Base-by-base conservation (phyloP, 1,140 invertebrate species). In the Hylaeus anthracinus region DNA sequence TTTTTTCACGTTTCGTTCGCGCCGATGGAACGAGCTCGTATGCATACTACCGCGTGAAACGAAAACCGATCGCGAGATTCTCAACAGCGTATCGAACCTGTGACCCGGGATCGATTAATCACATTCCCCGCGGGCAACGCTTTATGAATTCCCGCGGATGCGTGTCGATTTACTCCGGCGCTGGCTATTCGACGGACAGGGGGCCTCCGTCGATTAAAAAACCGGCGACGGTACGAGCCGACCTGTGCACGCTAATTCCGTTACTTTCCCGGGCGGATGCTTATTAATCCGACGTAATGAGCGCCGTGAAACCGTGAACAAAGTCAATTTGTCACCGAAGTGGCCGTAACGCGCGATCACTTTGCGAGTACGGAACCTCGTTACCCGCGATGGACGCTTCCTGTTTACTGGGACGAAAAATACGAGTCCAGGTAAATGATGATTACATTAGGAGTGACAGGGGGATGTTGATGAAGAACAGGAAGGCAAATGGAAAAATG, bases 71-170 rank as follows among this genome's bases (percentile, higher is more conserved):
- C 81, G 70, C 72, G 76, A 37, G 81, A 85, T 76, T 80, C 81
- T 86, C 72, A 73, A 76, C 75, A 80, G 70, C 80, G 75, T 79
- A 73, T 73, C 81, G 81, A 86, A 83, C 84, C 76, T 73, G 66
- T 70, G 81, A 86, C 84, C 84, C 81, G 51, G 10, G 67, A 83
- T 83, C 85, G 58, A 86, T 86, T 86, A 86, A 86, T 86, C 85
- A 86, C 55, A 56, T 83, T 77, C 72, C 58, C 66, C 43, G 37
- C 12, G 48, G 51, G 39, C 58, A 14, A 5, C 56, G 56, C 64
- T 85, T 86, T 61, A 77, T 73, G 72, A 84, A 73, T 81, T 81
- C 78, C 63, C 51, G 65, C 41, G 48, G 26, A 74, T 72, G 77
- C 55, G 60, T 53, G 66, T 84, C 83, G 71, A 48, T 81, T 64